Base-by-base conservation (phyloP, 2,888 invertebrate species). In the Dasypolia templi region DNA sequence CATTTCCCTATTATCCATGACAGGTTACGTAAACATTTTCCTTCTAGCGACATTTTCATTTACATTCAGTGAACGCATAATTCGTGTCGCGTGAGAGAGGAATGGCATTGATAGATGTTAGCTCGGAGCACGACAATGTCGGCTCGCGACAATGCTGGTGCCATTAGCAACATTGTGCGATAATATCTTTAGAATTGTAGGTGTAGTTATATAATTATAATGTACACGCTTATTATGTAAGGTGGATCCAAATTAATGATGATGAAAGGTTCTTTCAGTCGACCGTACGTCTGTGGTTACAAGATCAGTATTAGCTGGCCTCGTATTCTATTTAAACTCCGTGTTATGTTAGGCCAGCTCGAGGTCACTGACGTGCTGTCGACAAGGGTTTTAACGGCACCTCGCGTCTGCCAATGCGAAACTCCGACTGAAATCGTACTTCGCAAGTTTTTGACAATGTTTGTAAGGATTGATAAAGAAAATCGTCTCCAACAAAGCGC, bases 61-160 rank as follows among this genome's bases (percentile, higher is more conserved):
- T 62, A 65, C 55, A 77, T 65, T 64, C 35, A 59, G 5, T 42
- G 64, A 44, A 65, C 74, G 62, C 55, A 79, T 63, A 75, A 77
- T 55, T 77, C 44, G 64, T 61, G 75, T 76, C 58, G 77, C 77
- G 82, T 77, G 82, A 64, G 58, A 71, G 70, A 70, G 42, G 29
- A 44, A 78, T 78, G 81, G 70, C 81, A 58, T 82, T 81, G 74
- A 81, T 81, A 74, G 70, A 81, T 82, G 72, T 58, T 53, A 53
- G 65, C 64, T 58, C 5, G 53, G n/a, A n/a, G 35, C 64, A 46
- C 35, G 49, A 81, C 81, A 76, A 70, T 75, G 70, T 53, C 49
- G 22, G 26, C 17, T 7, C 35, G 29, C 22, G 35, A 80, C 61
- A 73, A 75, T 62, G 39, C 39, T 22, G 35, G 32, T 29, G 42